Evolutionary conservation across 2,888 invertebrate genomes (phyloP), one percentile per base, ranked within the genome.

Genomic region (Punctoribates punctum): DNA sequence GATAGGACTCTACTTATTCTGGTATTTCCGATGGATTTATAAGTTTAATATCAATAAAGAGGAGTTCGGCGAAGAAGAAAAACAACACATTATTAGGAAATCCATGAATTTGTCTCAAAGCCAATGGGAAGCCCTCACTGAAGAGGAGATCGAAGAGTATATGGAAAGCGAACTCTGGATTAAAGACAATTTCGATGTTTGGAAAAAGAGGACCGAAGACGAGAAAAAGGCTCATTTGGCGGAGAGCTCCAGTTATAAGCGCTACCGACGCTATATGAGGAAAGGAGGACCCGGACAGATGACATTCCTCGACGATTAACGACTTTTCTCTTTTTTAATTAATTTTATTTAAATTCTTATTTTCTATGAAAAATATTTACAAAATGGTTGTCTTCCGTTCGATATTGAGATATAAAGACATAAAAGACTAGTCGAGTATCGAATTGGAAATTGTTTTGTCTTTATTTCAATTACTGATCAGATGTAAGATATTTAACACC

Each of bases 231-330:
- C 90, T 80, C 90, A 92, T 81, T 83, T 94, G 82, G 93, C 94
- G 0, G 92, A 94, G 81, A 94, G 90, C 85, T 90, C 91, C 74
- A 89, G 90, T 82, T 93, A 94, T 83, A 95, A 94, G 84, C 90
- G 92, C 79, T 94, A 94, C 82, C 87, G 95, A 78, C 87, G 96
- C 77, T 95, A 93, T 83, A 90, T 96, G 86, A 94, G 93, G 84
- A 92, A 91, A 81, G 93, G 94, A 83, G 94, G 94, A 3, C 89
- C 92, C 0, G 91, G 93, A 0, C 88, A 94, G 82, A 92, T 96
- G 87, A 92, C 92, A n/a, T 96, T 96, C 81, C 84, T 82, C 84
- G 93, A 92, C 81, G 92, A 93, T 75, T 81, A 77, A 80, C 23
- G 1, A 1, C 6, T 42, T 8, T 11, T 20, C 27, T 25, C n/a